These are phyloP conservation scores for Cephus spinipes DNA, from an alignment of 2,888 invertebrate genomes.

Conservation along the genomic window DNA sequence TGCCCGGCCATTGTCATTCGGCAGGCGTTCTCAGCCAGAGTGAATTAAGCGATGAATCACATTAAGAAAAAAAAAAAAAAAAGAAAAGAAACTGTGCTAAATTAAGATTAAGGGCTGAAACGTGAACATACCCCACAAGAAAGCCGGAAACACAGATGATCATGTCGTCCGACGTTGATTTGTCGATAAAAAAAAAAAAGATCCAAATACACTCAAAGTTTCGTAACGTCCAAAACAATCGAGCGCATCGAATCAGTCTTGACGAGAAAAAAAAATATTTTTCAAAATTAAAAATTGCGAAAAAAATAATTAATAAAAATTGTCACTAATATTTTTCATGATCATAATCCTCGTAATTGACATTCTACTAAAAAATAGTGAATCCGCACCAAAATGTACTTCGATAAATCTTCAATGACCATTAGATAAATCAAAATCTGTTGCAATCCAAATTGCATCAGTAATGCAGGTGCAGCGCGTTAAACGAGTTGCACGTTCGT, in stretches of 20 bases:
- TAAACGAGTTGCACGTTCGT: neutral
- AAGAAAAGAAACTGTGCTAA: neutral
- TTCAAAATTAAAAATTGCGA: neutral
- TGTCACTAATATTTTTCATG: neutral
- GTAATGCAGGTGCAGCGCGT: neutral
- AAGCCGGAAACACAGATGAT: constrained; percentile 64
- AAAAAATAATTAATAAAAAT: neutral
- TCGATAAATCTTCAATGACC: neutral
- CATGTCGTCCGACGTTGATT: constrained; percentile 42
- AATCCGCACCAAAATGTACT: too few species aligned
- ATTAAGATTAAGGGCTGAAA: neutral
- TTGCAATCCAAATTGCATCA: neutral
- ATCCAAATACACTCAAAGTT: neutral
- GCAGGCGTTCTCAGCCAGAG: neutral
- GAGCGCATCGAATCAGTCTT: neutral
- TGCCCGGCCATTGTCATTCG: neutral
- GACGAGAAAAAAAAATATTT: neutral
- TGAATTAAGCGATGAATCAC: constrained; percentile 16
- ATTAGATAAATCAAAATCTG: neutral
- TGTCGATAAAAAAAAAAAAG: neutral
- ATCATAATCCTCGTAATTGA: neutral
- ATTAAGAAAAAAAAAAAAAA: constrained; percentile 3
- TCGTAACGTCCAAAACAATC: too few species aligned
- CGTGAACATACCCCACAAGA: constrained; percentile 60
- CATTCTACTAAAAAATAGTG: neutral